Base-by-base conservation (phyloP, 2,797 vertebrate species). In the Crossoptilon crossoptilon region DNA sequence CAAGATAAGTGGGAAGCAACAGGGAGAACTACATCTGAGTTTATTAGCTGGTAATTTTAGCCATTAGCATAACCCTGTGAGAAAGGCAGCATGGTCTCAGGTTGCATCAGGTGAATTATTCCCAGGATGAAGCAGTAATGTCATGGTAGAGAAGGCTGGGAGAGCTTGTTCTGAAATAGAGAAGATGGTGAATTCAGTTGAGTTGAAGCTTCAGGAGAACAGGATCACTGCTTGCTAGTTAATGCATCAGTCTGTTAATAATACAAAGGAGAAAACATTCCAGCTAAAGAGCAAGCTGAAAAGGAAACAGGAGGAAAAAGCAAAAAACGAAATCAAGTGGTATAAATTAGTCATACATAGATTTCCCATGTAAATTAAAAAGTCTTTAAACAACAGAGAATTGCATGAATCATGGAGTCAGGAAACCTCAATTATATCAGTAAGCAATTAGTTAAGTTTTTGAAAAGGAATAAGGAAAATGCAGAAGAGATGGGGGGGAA, bases 361-460 rank as follows among this genome's bases (percentile, higher is more conserved):
- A 75, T 89, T 84, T 86, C 72, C 58, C 85, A 83, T 55, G 48
- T 49, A 85, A 77, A 83, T 23, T 16, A 89, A 29, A 56, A 82
- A 29, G 37, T 35, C 70, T 87, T 85, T 29, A 49, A 62, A 80
- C 41, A 86, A 27, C 27, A 60, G 70, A 78, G 72, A 80, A 26
- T 29, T 24, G 66, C 33, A 80, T 63, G 49, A 85, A 58, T 4
- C 6, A 18, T 33, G 33, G 46, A 77, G 22, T 48, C 14, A 41
- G 56, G 11, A 91, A 60, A 56, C 3, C 3, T 51, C 23, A 44
- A 6, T 51, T 51, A 31, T 48, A 64, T 76, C 48, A 46, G 43
- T 48, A 6, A 0, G 14, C 29, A 72, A 9, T 5, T 23, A 41
- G 14, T 15, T 41, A 64, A 31, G 10, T 49, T 76, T 70, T 37